These are phyloP conservation scores for Sarcoramphus papa DNA, from an alignment of 2,797 vertebrate species.

Conservation along the genomic window DNA sequence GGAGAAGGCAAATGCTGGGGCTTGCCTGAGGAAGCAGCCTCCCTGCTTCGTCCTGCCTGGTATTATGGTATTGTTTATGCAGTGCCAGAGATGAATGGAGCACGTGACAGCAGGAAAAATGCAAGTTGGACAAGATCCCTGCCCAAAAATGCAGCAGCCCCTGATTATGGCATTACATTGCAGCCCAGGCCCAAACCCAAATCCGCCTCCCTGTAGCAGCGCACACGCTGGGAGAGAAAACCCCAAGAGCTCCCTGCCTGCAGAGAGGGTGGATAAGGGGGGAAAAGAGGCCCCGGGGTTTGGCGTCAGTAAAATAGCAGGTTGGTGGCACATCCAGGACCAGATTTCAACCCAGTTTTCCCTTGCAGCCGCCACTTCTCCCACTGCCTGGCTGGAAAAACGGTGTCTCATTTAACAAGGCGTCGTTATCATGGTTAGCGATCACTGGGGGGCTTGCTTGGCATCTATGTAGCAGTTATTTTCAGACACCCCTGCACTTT, in stretches of 20 bases:
- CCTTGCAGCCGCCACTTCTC: not conserved
- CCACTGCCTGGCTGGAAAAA: not conserved
- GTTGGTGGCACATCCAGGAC: not conserved
- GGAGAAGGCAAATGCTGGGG: not conserved
- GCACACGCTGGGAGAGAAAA: not conserved
- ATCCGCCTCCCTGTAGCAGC: not conserved
- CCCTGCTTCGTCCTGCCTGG: slow-evolving; percentile 48
- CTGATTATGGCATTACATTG: slow-evolving; percentile 47
- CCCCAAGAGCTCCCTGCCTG: not conserved
- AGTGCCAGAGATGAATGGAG: slow-evolving; percentile 60
- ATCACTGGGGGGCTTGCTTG: not conserved
- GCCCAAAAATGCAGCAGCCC: slow-evolving; percentile 48
- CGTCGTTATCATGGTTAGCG: accelerated
- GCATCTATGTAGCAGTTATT: not conserved
- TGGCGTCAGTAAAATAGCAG: not conserved
- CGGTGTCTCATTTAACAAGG: not conserved
- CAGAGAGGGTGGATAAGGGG: not conserved
- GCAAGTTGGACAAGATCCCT: slow-evolving; percentile 54
- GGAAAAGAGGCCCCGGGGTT: not conserved
- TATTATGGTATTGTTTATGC: slow-evolving; percentile 59
- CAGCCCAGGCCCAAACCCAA: slow-evolving; percentile 25
- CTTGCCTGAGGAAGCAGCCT: slow-evolving; percentile 51
- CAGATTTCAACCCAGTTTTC: not conserved
- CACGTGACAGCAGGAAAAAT: slow-evolving; percentile 62
- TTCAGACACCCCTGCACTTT: not conserved